Base-by-base conservation (phyloP, 2,797 vertebrate genomes). In the Sebastes matsubarae region DNA sequence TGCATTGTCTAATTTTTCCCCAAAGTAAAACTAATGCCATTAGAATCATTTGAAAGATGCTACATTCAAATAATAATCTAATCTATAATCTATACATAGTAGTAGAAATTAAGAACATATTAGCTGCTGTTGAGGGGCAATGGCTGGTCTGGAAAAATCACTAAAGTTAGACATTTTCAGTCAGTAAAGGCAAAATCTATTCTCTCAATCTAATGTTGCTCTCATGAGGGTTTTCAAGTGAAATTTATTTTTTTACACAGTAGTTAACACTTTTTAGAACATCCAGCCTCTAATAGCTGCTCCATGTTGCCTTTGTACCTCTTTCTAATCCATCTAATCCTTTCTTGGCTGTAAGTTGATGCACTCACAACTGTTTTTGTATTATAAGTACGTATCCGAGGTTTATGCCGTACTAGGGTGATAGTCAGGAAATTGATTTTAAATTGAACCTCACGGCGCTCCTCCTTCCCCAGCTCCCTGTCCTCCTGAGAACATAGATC, bases 401-500 rank as follows among this genome's bases (percentile, higher is more conserved):
- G 22, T 70, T 68, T 13, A n/a, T 63, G 18, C 1, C 10, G 2
- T 29, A 20, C 14, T 20, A 65, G 22, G 32, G 24, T 0, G 2
- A 64, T 11, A 22, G 4, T 70, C 20, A 25, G 27, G 20, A 68
- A 6, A 42, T 25, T 55, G 1, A 29, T 52, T 71, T 55, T 20
- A 10, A 46, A 46, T 4, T 14, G 2, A 57, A 16, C 20, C 50
- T 64, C 12, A 69, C 18, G 5, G 8, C 32, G 6, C 36, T 32
- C 54, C 36, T 85, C 20, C 30, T 27, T 57, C 70, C 68, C 4
- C 84, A 96, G 96, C 91, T 75, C 96, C 96, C 6, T 96, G 96
- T 75, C 55, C 95, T 36, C 96, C 96, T n/a, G 18, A 66, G 68
- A n/a, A 79, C 9, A 70, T 96, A 4, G 0, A 4, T 0, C 83